phyloP scores from a whole-genome alignment of 2,113 vertebrate genomes.

The Thamnaconus septentrionalis region DNA sequence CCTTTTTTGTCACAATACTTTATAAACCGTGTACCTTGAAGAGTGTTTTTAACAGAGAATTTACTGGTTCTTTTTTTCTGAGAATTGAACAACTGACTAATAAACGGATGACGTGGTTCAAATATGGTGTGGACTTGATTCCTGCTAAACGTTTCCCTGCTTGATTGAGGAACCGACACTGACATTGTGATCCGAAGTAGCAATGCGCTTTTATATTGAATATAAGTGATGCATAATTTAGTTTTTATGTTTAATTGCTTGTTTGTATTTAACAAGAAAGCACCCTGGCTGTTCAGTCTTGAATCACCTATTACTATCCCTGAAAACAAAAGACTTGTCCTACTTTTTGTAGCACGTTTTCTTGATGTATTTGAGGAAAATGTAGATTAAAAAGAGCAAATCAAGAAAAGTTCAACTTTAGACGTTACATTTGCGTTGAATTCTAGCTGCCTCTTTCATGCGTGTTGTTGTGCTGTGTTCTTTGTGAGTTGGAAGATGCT shows the following conservation, averaged over 20 bases:
- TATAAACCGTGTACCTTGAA: conserved; percentile 37
- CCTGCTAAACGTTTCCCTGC: neutral
- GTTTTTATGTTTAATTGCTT: too few relatives aligned
- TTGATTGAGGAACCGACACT: neutral
- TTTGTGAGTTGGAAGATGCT: neutral
- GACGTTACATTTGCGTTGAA: neutral
- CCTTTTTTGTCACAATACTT: conserved; percentile 26
- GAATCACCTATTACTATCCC: too few relatives aligned
- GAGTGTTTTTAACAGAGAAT: conserved; percentile 53
- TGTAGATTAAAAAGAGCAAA: neutral
- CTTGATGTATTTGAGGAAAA: neutral
- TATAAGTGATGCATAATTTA: too few relatives aligned
- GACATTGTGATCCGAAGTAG: neutral
- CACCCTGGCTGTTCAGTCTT: too few relatives aligned
- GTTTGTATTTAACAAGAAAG: too few relatives aligned
- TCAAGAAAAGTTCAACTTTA: too few relatives aligned
- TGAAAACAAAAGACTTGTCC: too few relatives aligned
- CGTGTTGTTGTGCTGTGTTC: too few relatives aligned
- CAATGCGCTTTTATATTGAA: too few relatives aligned
- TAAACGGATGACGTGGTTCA: conserved; percentile 73
- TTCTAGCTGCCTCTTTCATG: neutral
- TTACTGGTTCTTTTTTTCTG: conserved; percentile 30
- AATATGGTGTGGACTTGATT: conserved; percentile 1
- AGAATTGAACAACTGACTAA: conserved; percentile 65
- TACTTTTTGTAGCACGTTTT: too few relatives aligned